Evolutionary conservation across 2,888 invertebrate species (phyloP).

Genomic region (Stratiomys singularior): DNA sequence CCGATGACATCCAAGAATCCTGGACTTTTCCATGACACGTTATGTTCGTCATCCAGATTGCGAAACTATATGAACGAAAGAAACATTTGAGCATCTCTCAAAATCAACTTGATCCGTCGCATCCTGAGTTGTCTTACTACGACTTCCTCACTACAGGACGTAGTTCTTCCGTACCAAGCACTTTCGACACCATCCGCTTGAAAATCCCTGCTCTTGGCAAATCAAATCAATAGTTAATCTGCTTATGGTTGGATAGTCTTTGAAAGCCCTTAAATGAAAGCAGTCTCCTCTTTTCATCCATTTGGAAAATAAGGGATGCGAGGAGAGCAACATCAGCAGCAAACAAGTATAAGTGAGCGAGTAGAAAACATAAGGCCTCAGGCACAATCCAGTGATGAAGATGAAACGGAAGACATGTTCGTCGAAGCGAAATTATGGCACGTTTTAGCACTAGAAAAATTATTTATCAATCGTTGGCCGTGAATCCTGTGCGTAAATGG

Average conservation of each 20-base stretch:
- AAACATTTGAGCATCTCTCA: background rate
- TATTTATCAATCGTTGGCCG: conserved; percentile 50
- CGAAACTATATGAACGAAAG: background rate
- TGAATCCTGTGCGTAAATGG: conserved; percentile 48
- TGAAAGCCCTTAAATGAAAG: conserved; percentile 34
- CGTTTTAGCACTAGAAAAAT: conserved; percentile 46
- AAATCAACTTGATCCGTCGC: conserved; percentile 29
- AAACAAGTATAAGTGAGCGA: background rate
- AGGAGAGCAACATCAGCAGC: too few relatives aligned
- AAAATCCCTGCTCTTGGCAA: conserved; percentile 33
- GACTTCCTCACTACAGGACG: background rate
- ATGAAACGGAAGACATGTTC: conserved; percentile 36
- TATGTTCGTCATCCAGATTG: background rate
- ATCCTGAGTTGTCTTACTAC: background rate
- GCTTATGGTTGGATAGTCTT: conserved; percentile 42
- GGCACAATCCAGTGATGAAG: background rate
- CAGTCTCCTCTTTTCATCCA: background rate
- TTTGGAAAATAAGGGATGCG: background rate
- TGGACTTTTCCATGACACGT: too few relatives aligned
- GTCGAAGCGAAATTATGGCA: conserved; percentile 38
- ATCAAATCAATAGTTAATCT: conserved; percentile 47
- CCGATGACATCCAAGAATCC: background rate
- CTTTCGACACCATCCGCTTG: conserved; percentile 12
- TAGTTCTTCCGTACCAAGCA: background rate
- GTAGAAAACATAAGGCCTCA: background rate